Conservation (phyloP, 2,888 invertebrate species). For the Torymus texanus region DNA sequence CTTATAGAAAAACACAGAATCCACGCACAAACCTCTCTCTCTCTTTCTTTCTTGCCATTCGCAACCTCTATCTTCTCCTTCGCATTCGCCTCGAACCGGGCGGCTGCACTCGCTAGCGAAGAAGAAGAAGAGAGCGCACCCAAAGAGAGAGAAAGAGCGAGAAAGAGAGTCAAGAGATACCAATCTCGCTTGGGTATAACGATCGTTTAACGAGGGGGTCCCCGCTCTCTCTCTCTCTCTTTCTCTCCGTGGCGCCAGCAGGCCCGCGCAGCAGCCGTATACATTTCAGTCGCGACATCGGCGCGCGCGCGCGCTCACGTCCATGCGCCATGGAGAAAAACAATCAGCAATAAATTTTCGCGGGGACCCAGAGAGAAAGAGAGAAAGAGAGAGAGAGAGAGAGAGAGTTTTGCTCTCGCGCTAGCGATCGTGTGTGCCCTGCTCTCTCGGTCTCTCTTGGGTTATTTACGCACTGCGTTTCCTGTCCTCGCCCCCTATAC, state of each 20-base stretch:
- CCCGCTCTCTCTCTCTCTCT: slow-evolving; percentile 47
- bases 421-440: not conserved
- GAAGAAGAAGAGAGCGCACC: slow-evolving; percentile 38
- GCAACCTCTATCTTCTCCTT: no score
- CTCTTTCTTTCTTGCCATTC: no score
- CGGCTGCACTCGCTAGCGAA: slow-evolving; percentile 42
- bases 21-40: no score
- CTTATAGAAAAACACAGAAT: no score
- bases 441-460: slow-evolving; percentile 21
- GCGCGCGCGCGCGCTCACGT: slow-evolving; percentile 33
- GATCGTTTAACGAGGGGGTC: slow-evolving; percentile 71
- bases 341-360: slow-evolving; percentile 65
- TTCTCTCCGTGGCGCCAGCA: slow-evolving; percentile 59
- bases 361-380: slow-evolving; percentile 2
- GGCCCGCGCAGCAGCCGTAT: slow-evolving; percentile 58
- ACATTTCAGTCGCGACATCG: slow-evolving; percentile 59
- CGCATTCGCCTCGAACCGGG: slow-evolving; percentile 12
- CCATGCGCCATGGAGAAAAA: slow-evolving; percentile 60
- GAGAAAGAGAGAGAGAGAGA: no score
- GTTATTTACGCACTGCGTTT: slow-evolving; percentile 52
- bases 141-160: slow-evolving; percentile 25
- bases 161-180: slow-evolving; percentile 59
- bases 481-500: slow-evolving; percentile 29
- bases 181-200: slow-evolving; percentile 67
- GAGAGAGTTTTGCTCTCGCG: no score